Evolutionary conservation across 2,797 vertebrate species (phyloP), one percentile per base, ranked within the genome.

Genomic region (Lycodopsis pacificus): DNA sequence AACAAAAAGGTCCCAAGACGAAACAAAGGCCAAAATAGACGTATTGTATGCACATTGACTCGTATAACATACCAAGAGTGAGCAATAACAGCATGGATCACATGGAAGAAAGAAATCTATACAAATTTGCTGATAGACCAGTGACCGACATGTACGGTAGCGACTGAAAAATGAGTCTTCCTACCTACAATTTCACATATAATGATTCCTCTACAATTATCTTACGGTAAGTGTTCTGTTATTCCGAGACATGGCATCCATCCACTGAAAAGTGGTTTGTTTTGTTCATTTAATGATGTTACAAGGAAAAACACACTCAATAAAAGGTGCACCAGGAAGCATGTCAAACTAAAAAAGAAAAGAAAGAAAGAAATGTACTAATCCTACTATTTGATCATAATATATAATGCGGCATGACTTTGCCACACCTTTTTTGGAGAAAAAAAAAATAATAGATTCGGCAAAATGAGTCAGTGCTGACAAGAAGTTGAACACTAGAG

Each of bases 401-500:
- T 20, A 25, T 14, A 17, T 54, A 30, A 27, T 59, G 36, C n/a
- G 19, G 27, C 19, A 69, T 48, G 42, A 42, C n/a, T 75, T 32
- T 70, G 44, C 27, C 58, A 57, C 58, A 66, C 20, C 65, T 51
- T 34, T 7, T 34, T 34, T 34, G 32, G 32, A 34, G 32, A 65
- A 49, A 36, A 57, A 30, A 36, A 19, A 25, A n/a, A 7, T 25
- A 34, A 7, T 6, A 25, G 19, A 22, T 13, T 66, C 32, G 49
- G 65, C 22, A 51, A n/a, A 30, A 46, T 77, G 4, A 22, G 22
- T 71, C n/a, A 58, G 11, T 65, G 66, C 72, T 74, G 44, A 19
- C 40, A 11, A 11, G 4, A 59, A 2, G 14, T 36, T 32, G 20
- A 73, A 89, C 94, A 93, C 91, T 80, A 93, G 94, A 86, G 91